Percentiles rank a stretch among this genome's conserved stretches.
These are phyloP conservation scores for Coryphaenoides rupestris DNA, from an alignment of 2,113 vertebrate genomes.

Conservation along the genomic window DNA sequence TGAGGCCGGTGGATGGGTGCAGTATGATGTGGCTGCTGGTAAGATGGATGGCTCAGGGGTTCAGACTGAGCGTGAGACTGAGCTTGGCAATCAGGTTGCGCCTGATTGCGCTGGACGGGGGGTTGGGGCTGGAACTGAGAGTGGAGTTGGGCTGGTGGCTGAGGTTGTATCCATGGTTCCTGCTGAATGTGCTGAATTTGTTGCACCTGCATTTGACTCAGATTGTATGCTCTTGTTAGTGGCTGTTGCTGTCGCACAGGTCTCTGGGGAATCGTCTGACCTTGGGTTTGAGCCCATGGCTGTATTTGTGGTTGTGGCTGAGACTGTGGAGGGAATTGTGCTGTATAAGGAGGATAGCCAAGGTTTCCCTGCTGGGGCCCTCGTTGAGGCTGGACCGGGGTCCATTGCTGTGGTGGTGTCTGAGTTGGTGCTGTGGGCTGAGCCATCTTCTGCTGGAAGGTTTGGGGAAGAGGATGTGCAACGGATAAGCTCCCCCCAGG, in stretches of 20 bases:
- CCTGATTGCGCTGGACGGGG: slow-evolving; percentile 20
- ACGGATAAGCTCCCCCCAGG: slow-evolving; percentile 20
- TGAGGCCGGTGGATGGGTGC: neutral
- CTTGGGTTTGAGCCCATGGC: slow-evolving; percentile 33
- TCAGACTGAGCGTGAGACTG: neutral
- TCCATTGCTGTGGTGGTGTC: slow-evolving; percentile 36
- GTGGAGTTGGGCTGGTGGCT: slow-evolving; percentile 13
- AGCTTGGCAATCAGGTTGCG: slow-evolving; percentile 6
- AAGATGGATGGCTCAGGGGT: no score
- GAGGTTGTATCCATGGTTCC: slow-evolving; percentile 34
- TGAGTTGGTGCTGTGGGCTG: slow-evolving; percentile 29
- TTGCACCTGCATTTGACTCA: slow-evolving; percentile 30
- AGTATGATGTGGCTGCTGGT: neutral
- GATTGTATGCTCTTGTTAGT: slow-evolving; percentile 23
- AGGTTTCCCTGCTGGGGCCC: slow-evolving; percentile 12
- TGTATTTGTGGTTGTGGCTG: slow-evolving; percentile 26
- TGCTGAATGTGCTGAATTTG: slow-evolving; percentile 42
- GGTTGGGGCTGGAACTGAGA: slow-evolving; percentile 27
- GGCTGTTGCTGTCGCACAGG: slow-evolving; percentile 20
- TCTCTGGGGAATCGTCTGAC: slow-evolving; percentile 28
- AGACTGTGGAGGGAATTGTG: slow-evolving; percentile 27
- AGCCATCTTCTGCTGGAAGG: slow-evolving; percentile 27
- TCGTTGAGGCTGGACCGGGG: slow-evolving; percentile 11
- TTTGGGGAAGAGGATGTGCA: slow-evolving; percentile 36
- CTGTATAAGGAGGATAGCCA: slow-evolving; percentile 42